Percentiles rank a stretch among this genome's conserved stretches.
Evolutionary conservation across 2,113 vertebrate genomes (phyloP).

Genomic region (Otocyon megalotis): DNA sequence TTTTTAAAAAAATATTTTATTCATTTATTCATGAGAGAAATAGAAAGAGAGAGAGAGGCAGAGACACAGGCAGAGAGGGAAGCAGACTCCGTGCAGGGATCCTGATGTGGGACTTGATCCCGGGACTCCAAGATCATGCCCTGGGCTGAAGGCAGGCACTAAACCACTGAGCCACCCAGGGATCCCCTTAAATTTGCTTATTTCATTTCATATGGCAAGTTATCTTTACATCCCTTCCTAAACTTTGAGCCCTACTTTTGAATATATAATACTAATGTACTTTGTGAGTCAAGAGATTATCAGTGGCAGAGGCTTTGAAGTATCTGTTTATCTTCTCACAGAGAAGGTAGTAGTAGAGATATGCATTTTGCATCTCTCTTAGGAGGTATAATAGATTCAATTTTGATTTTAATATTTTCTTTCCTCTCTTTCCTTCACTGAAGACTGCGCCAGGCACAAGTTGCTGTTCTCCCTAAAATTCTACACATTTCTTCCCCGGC

Average conservation of each 20-base stretch:
- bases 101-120: too few relatives aligned
- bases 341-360: neutral
- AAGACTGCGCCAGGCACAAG: neutral
- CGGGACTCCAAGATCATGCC: too few relatives aligned
- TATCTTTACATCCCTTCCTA: neutral
- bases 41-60: too few relatives aligned
- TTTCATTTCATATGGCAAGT: neutral
- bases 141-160: too few relatives aligned
- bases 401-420: neutral
- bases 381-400: neutral
- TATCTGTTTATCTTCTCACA: neutral
- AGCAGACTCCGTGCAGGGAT: too few relatives aligned
- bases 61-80: too few relatives aligned
- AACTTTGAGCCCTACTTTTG: neutral
- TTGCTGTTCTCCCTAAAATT: too few relatives aligned
- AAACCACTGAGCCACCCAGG: too few relatives aligned
- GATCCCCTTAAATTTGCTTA: neutral
- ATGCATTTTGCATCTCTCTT: neutral
- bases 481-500: too few relatives aligned
- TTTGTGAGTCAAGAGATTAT: neutral
- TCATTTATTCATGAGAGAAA: too few relatives aligned
- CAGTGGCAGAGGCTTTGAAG: neutral
- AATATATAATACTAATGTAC: neutral
- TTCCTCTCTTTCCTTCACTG: neutral
- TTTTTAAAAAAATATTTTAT: too few relatives aligned